phyloP scores from a whole-genome alignment of 2,113 vertebrate species.

The Pseudorhombus dupliciocellatus region DNA sequence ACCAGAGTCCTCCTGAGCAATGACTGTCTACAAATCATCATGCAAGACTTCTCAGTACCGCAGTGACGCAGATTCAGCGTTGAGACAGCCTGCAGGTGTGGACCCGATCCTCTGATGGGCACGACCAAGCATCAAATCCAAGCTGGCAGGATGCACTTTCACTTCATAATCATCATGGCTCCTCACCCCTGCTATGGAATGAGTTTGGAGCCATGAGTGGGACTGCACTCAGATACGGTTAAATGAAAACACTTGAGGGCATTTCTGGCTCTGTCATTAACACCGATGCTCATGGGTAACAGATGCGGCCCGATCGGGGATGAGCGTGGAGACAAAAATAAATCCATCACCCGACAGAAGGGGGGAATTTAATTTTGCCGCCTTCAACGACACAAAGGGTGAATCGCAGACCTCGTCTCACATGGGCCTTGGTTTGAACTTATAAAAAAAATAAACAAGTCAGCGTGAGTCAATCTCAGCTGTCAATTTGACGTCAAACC shows the following conservation, averaged over 20 bases:
- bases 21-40: neutral
- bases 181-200: slow-evolving; percentile 43
- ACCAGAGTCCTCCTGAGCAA: neutral
- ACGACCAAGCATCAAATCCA: slow-evolving; percentile 5
- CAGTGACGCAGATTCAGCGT: neutral
- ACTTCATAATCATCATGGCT: slow-evolving; percentile 54
- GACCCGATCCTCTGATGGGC: neutral
- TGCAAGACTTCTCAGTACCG: neutral
- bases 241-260: slow-evolving; percentile 58
- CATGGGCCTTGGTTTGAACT: slow-evolving; percentile 7
- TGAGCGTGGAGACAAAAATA: slow-evolving; percentile 52
- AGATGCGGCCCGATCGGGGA: slow-evolving; percentile 71
- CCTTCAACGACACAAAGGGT: slow-evolving; percentile 40
- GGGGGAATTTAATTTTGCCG: slow-evolving; percentile 52
- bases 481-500: neutral
- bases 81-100: slow-evolving; percentile 12
- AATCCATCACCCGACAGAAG: slow-evolving; percentile 50
- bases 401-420: slow-evolving; percentile 12
- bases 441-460: slow-evolving; percentile 19
- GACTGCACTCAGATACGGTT: slow-evolving; percentile 39
- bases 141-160: slow-evolving; percentile 33
- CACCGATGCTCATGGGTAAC: slow-evolving; percentile 51
- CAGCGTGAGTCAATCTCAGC: neutral
- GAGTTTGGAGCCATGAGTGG: slow-evolving; percentile 35
- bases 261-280: slow-evolving; percentile 61